Base-by-base conservation (phyloP, 2,797 vertebrate species). In the Sebastes paucispinis region DNA sequence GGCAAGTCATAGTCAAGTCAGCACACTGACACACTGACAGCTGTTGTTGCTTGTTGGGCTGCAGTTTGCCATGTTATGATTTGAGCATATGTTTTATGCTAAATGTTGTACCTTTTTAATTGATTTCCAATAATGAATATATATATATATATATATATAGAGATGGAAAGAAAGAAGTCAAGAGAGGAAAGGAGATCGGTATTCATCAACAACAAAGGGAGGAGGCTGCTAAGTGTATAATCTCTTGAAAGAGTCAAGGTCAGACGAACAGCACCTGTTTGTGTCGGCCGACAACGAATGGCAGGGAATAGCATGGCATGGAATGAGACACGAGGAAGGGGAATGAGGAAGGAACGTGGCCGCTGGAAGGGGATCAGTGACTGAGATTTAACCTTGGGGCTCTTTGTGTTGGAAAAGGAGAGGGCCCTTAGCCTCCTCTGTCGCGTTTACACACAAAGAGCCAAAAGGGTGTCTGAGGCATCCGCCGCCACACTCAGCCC, bases 291-390 rank as follows among this genome's bases (percentile, higher is more conserved):
- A 74, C 79, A 64, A 32, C 60, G 55, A 87, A 84, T 25, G 69
- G 73, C 78, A 78, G 63, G 83, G 66, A 75, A 68, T 69, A 74
- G 83, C 77, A 60, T 64, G 39, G 76, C 31, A 86, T 14, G 34
- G 88, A 85, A 88, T 79, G 75, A 87, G 68, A 83, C 72, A 82
- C 4, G 65, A 85, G 71, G 68, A 85, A 66, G 25, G 69, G 73
- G 78, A 89, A 87, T 83, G 79, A 84, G 75, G 68, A 74, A 91
- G 87, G 92, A 94, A 92, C 89, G 89, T 88, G 85, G 87, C 85
- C 85, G 75, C 88, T 96, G 94, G 95, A 96, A 91, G 60, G 36
- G 75, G 92, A 95, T 95, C 94, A 94, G 94, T 93, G 89, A 88
- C 87, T 91, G 82, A 83, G 89, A 82, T 83, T 89, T 92, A 93